phyloP scores from a whole-genome alignment of 2,797 vertebrate genomes.

The Alcedo quadribrachys region DNA sequence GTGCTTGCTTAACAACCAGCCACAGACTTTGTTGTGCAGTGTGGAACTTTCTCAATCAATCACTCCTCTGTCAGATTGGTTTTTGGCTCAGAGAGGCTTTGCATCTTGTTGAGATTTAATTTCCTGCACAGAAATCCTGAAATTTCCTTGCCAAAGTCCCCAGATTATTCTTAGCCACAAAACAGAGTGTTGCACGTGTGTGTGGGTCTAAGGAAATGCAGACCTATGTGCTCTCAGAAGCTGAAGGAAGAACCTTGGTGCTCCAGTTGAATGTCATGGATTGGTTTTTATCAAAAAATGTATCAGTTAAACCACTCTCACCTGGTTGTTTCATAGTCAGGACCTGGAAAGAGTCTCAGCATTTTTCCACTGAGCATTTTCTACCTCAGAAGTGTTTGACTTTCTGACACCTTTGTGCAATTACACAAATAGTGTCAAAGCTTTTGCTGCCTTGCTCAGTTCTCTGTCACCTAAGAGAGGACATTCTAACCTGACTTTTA shows the following conservation, averaged over 20 bases:
- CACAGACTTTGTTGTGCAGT: neutral
- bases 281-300: neutral
- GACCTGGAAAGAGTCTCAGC: neutral
- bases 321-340: neutral
- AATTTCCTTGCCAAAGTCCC: neutral
- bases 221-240: neutral
- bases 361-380: neutral
- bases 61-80: constrained; percentile 63
- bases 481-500: constrained; percentile 3
- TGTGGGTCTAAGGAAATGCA: neutral
- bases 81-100: neutral
- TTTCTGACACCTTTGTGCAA: neutral
- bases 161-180: neutral
- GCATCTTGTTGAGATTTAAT: neutral
- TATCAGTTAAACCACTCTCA: neutral
- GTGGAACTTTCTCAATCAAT: constrained; percentile 21
- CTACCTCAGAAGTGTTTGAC: neutral
- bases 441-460: neutral
- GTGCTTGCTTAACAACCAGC: constrained; percentile 39
- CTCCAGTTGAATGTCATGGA: neutral
- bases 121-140: neutral
- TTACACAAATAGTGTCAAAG: neutral
- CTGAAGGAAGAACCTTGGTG: neutral
- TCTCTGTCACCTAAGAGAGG: neutral
- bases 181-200: neutral